Percentiles rank a stretch among this genome's conserved stretches.
phyloP scores from a whole-genome alignment of 2,797 vertebrate genomes.

The Chaetophractus vellerosus region DNA sequence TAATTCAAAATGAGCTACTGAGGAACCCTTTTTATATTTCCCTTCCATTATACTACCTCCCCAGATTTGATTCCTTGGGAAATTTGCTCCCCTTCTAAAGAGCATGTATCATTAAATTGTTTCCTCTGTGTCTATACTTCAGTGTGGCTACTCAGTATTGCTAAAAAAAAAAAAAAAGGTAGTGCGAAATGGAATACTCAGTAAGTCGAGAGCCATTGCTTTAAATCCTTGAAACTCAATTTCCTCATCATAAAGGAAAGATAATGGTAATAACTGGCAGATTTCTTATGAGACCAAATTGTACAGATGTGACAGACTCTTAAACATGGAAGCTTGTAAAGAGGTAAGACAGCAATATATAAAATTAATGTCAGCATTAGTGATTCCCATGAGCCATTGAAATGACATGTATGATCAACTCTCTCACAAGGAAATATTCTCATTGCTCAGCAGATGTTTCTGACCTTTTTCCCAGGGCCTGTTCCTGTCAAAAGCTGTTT shows the following conservation, averaged over 20 bases:
- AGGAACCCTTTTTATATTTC: not conserved
- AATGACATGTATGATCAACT: not conserved
- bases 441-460: not conserved
- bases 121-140: not conserved
- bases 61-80: not conserved
- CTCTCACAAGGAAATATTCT: constrained; percentile 39
- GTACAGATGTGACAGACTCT: not conserved
- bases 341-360: not conserved
- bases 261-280: not conserved
- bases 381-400: not conserved
- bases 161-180: not conserved
- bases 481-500: constrained; percentile 28
- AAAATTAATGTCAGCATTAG: not conserved
- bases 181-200: not conserved
- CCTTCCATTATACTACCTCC: not conserved
- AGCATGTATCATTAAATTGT: not conserved
- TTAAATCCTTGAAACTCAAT: not conserved
- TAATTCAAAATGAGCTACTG: not conserved
- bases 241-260: not conserved
- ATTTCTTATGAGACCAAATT: not conserved
- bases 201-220: not conserved
- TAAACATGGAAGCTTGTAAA: not conserved
- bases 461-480: not conserved
- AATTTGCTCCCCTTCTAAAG: not conserved
- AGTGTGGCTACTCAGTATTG: not conserved